These are phyloP conservation scores for Malacosoma neustria DNA, from an alignment of 2,888 invertebrate genomes.

Conservation along the genomic window DNA sequence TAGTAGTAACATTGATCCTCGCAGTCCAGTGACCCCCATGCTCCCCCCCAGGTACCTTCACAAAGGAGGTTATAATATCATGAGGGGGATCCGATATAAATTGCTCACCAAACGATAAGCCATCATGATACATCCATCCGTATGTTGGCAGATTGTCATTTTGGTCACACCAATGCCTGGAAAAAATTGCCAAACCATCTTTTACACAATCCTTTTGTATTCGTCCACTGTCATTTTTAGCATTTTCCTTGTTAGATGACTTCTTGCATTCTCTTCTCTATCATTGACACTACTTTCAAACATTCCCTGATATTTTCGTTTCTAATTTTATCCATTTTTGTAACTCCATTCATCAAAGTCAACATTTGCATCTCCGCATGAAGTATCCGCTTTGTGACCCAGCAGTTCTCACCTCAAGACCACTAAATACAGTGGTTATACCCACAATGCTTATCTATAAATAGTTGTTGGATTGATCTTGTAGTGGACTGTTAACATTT, in stretches of 20 bases:
- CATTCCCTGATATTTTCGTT: too few relatives aligned
- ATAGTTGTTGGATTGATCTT: too few relatives aligned
- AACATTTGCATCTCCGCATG: neutral
- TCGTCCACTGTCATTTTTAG: too few relatives aligned
- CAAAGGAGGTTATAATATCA: constrained; percentile 87
- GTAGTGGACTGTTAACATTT: too few relatives aligned
- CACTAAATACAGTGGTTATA: too few relatives aligned
- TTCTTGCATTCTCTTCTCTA: neutral
- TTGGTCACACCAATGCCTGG: constrained; percentile 94
- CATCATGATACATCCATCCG: constrained; percentile 96
- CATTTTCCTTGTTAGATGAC: too few relatives aligned
- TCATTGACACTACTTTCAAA: too few relatives aligned
- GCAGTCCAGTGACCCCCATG: constrained; percentile 97
- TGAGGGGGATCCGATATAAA: constrained; percentile 88
- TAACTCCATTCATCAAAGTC: neutral
- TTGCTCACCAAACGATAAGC: constrained; percentile 92
- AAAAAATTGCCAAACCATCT: too few relatives aligned
- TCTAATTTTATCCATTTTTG: neutral
- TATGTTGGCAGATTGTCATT: constrained; percentile 86
- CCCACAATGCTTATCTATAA: too few relatives aligned
- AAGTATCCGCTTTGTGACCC: too few relatives aligned
- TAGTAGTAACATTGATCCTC: constrained; percentile 74
- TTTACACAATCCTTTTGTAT: too few relatives aligned
- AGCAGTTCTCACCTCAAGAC: too few relatives aligned
- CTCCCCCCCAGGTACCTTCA: constrained; percentile 86